Conservation (phyloP, 2,113 vertebrate genomes). For the Cavia aperea region DNA sequence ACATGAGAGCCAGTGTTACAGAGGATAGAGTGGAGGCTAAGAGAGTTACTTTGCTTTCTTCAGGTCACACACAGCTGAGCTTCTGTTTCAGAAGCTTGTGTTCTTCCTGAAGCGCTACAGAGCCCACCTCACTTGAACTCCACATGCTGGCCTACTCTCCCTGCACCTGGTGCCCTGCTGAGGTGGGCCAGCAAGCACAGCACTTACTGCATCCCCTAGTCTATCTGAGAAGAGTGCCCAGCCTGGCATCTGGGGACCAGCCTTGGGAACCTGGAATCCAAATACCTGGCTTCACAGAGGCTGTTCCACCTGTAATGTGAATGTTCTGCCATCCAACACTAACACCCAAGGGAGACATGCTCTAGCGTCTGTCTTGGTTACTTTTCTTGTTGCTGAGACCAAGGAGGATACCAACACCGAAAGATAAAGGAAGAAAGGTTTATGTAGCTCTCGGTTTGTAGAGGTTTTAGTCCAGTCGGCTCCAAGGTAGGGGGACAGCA, state of each 20-base stretch:
- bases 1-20: neutral
- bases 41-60: neutral
- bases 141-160: neutral
- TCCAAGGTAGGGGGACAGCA: neutral
- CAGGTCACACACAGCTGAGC: neutral
- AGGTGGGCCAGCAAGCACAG: neutral
- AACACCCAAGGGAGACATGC: neutral
- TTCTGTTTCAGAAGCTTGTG: neutral
- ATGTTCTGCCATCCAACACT: neutral
- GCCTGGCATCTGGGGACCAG: neutral
- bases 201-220: neutral
- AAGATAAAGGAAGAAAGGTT: neutral
- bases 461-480: neutral
- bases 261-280: neutral
- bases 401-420: neutral
- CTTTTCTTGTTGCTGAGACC: neutral
- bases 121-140: neutral
- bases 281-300: neutral
- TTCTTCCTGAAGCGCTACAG: neutral
- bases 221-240: neutral
- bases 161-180: accelerated
- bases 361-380: neutral
- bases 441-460: neutral
- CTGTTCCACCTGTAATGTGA: neutral
- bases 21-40: neutral